Conservation (phyloP, 2,797 vertebrate genomes). For the Todus mexicanus region DNA sequence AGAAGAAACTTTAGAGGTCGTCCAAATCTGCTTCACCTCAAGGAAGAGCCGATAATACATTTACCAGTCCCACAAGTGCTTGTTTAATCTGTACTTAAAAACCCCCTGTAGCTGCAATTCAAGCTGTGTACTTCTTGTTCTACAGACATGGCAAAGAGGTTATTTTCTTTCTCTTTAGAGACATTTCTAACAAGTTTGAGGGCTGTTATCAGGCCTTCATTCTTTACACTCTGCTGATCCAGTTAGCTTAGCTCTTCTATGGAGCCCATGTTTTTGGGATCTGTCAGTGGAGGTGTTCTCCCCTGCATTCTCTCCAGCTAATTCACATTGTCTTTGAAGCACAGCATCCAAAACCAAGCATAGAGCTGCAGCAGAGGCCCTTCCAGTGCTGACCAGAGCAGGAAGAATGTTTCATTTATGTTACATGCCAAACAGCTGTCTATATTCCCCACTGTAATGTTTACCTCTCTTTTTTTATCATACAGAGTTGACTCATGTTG, state of each 20-base stretch:
- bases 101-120: not conserved
- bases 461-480: not conserved
- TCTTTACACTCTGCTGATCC: not conserved
- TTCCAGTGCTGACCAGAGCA: not conserved
- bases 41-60: not conserved
- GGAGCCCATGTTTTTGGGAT: not conserved
- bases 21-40: not conserved
- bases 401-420: not conserved
- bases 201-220: not conserved
- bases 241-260: not conserved
- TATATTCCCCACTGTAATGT: not conserved
- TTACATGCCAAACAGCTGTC: not conserved
- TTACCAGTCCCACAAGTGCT: not conserved
- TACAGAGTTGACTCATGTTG: not conserved
- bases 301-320: not conserved
- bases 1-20: not conserved
- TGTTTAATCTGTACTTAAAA: not conserved
- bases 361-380: not conserved
- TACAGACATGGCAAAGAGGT: not conserved
- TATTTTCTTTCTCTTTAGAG: not conserved
- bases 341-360: not conserved
- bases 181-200: not conserved
- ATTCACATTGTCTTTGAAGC: slow-evolving; percentile 6
- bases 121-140: not conserved
- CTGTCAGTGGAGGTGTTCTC: not conserved